These are phyloP conservation scores for Gerris buenoi DNA, from an alignment of 1,140 invertebrate genomes.

Conservation along the genomic window DNA sequence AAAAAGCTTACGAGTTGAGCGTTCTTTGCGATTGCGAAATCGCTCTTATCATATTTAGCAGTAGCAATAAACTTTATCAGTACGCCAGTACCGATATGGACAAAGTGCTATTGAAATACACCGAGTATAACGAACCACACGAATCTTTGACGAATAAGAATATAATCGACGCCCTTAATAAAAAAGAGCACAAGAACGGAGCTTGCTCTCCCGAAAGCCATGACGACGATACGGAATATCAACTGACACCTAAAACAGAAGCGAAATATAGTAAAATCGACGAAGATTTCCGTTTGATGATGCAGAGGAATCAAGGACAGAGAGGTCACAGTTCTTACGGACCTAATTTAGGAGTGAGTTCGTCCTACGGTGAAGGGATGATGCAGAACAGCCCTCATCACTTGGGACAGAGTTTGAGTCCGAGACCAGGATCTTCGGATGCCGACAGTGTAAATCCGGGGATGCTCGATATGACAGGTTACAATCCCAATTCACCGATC, in stretches of 20 bases:
- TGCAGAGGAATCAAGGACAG: not conserved
- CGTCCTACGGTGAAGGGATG: not conserved
- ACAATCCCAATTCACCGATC: not conserved
- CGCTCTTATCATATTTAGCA: slow-evolving; percentile 98
- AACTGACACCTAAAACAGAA: not conserved
- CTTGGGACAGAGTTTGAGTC: not conserved
- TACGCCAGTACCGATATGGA: slow-evolving; percentile 99
- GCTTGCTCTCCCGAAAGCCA: not conserved
- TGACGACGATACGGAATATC: not conserved
- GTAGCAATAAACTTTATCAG: slow-evolving; percentile 97
- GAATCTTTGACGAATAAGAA: slow-evolving; percentile 99
- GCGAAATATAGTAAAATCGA: not conserved
- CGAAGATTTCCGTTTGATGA: not conserved
- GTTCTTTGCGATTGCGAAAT: slow-evolving; percentile 99
- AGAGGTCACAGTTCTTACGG: not conserved
- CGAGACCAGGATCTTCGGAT: not conserved
- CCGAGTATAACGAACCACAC: slow-evolving; percentile 99
- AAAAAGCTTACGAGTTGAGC: slow-evolving; percentile 98
- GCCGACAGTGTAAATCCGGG: not conserved
- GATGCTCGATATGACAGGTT: not conserved
- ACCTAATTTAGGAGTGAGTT: not conserved
- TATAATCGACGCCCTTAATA: slow-evolving; percentile 62
- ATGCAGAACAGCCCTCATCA: not conserved
- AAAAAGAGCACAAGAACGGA: slow-evolving; percentile 5
- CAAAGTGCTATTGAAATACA: slow-evolving; percentile 98